A percentile compares a stretch with the other conserved stretches of the same genome.
These are phyloP conservation scores for Myrmecobius fasciatus DNA, from an alignment of 2,113 vertebrate genomes.

Conservation along the genomic window DNA sequence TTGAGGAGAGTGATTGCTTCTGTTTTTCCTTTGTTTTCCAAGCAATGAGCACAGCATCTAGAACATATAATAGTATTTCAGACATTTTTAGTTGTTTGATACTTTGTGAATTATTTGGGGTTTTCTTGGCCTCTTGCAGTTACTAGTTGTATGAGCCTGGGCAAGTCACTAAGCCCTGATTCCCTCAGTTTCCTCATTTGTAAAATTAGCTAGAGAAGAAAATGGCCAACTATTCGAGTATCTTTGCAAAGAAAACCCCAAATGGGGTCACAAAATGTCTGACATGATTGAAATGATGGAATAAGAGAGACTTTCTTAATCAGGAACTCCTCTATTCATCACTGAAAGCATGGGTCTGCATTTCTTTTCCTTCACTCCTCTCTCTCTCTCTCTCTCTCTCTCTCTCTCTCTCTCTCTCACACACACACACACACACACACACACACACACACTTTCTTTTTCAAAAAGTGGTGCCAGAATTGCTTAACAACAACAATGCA, in stretches of 20 bases:
- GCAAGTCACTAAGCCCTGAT: neutral
- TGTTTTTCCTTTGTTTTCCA: too few species aligned
- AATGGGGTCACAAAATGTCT: neutral
- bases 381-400: too few species aligned
- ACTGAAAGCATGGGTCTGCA: neutral
- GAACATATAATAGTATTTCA: too few species aligned
- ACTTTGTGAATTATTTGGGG: too few species aligned
- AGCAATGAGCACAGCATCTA: too few species aligned
- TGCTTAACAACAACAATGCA: neutral
- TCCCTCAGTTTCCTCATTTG: neutral
- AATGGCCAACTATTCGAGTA: neutral
- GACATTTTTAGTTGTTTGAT: too few species aligned
- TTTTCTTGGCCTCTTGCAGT: neutral
- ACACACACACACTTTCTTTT: too few species aligned
- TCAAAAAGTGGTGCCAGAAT: neutral
- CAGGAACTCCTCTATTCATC: neutral
- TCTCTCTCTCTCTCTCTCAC: too few species aligned
- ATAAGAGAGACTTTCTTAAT: neutral
- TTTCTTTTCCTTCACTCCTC: neutral
- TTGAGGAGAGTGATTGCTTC: too few species aligned
- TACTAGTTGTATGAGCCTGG: neutral
- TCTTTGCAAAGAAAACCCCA: neutral
- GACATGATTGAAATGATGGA: neutral
- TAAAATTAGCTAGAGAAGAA: neutral
- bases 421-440: too few species aligned